Evolutionary conservation across 2,888 invertebrate species (phyloP), one percentile per base, ranked within the genome.

Genomic region (Alsophila aescularia): DNA sequence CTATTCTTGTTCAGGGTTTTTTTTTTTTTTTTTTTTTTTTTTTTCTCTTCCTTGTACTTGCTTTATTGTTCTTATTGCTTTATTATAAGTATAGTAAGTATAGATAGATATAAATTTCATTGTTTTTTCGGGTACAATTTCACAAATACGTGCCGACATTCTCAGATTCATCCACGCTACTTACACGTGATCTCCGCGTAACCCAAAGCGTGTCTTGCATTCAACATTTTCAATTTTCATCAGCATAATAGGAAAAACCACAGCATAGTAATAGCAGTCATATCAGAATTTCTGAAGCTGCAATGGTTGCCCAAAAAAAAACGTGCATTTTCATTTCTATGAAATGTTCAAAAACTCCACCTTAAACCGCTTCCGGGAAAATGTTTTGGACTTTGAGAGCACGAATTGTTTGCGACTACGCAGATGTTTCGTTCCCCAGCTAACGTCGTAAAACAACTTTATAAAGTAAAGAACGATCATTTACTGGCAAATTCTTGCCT

Each of bases 381-480:
- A 37, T 45, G 35, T 27, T n/a, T n/a, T n/a, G 42, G 41, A n/a
- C 44, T 36, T 49, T 47, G 24, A 42, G 54, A 48, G 41, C 31
- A 24, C 15, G 24, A 49, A 47, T 50, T n/a, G 34, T 52, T 56
- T 48, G 43, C 48, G 27, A 54, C n/a, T n/a, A n/a, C n/a, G 52
- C 52, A 52, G 59, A 60, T 58, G 55, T 55, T 48, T 52, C 34
- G 50, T 44, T 45, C 52, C 51, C 36, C 32, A 45, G 35, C 32
- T 41, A 53, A 47, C 49, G 24, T 52, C 61, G 50, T 60, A 60
- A 60, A 60, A 54, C 44, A 58, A 56, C 44, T 60, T 61, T 60
- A 58, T 58, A 57, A 62, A 62, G 55, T 52, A 54, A 58, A 52
- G 42, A 54, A 62, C 52, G 59, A 64, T 64, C 62, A 62, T 58